A percentile compares a stretch with the other conserved stretches of the same genome.
phyloP scores from a whole-genome alignment of 2,113 vertebrate genomes.

The Syrrhaptes paradoxus region DNA sequence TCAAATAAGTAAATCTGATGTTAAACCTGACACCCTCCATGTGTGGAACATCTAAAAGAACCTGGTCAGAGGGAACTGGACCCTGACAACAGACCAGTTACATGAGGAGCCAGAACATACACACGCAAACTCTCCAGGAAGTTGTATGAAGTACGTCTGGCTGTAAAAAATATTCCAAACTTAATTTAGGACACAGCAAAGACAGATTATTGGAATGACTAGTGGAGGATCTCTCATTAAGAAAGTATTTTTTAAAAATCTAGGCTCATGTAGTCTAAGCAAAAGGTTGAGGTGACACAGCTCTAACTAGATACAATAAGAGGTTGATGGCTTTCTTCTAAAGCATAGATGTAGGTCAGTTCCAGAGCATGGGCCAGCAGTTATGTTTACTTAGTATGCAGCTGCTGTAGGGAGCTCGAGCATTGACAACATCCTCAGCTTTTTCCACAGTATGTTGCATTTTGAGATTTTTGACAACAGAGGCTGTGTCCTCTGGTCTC shows the following conservation, averaged over 20 bases:
- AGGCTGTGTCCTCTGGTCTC: neutral
- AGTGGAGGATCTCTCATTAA: neutral
- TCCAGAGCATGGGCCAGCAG: neutral
- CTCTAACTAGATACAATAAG: neutral
- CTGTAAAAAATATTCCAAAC: neutral
- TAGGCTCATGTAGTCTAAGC: neutral
- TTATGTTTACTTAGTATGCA: fast-evolving
- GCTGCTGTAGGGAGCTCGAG: neutral
- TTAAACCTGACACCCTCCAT: neutral
- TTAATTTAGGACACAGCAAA: neutral
- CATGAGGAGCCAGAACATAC: neutral
- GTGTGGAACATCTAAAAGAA: neutral
- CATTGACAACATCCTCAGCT: neutral
- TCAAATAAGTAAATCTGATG: neutral
- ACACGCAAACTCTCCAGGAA: neutral
- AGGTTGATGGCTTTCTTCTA: fast-evolving
- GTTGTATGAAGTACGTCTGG: neutral
- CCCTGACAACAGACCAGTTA: neutral
- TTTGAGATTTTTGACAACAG: neutral
- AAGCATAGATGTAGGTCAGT: neutral
- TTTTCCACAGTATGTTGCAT: neutral
- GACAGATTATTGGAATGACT: neutral
- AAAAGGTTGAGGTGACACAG: neutral
- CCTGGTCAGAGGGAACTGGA: neutral
- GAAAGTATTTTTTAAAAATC: neutral